Evolutionary conservation across 2,888 invertebrate species (phyloP).

Genomic region (Drosophila pegasa): DNA sequence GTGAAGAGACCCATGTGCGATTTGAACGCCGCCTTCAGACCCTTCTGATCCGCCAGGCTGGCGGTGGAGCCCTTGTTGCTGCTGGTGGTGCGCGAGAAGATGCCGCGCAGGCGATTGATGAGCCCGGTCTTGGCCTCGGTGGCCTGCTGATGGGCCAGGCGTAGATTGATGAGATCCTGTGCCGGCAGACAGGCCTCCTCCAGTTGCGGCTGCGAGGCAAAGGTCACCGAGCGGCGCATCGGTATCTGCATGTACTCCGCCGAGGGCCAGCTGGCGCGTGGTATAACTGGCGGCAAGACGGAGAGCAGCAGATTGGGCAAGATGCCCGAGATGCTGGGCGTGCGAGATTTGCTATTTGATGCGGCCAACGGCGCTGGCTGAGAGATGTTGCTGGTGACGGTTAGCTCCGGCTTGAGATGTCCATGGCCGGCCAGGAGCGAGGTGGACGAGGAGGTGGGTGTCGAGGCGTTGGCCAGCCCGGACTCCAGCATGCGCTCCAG

Average conservation of each 20-base stretch:
- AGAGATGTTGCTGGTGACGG: constrained; percentile 77
- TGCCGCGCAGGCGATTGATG: constrained; percentile 86
- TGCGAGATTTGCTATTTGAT: constrained; percentile 83
- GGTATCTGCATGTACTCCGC: constrained; percentile 88
- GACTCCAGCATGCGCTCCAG: constrained; percentile 90
- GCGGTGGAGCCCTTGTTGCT: constrained; percentile 88
- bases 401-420: constrained; percentile 82
- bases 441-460: constrained; percentile 86
- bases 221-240: constrained; percentile 87
- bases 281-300: constrained; percentile 90
- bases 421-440: constrained; percentile 76
- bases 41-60: constrained; percentile 86
- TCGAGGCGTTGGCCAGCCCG: constrained; percentile 85
- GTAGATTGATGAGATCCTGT: constrained; percentile 87
- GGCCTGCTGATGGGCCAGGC: constrained; percentile 86
- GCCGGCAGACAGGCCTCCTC: constrained; percentile 87
- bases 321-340: constrained; percentile 89
- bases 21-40: constrained; percentile 89
- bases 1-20: constrained; percentile 91
- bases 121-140: constrained; percentile 86
- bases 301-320: constrained; percentile 90
- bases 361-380: constrained; percentile 49
- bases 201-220: constrained; percentile 88
- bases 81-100: constrained; percentile 88
- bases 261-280: constrained; percentile 91